Conservation (phyloP, 1,140 invertebrate genomes). For the Ericerus pela region DNA sequence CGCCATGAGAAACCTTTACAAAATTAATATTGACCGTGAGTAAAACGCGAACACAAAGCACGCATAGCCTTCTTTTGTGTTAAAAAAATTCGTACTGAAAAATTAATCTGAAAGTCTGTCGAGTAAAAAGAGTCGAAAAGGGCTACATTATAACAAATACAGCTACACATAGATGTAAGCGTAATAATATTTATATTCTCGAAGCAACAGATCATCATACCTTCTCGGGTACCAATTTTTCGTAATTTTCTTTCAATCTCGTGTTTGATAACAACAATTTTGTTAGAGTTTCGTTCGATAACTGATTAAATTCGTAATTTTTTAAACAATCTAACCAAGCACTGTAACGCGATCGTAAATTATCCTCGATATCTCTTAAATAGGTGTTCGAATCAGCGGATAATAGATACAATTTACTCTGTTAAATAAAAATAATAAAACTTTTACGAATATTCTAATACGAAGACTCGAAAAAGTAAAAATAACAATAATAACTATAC, state of each 20-base stretch:
- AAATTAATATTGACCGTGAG: too few relatives aligned
- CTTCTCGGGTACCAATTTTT: constrained; percentile 22
- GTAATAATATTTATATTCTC: not conserved
- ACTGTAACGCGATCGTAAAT: constrained; percentile 30
- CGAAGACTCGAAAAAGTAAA: not conserved
- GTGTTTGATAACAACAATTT: constrained; percentile 22
- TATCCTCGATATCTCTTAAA: constrained; percentile 30
- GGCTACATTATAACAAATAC: not conserved
- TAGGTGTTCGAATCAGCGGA: constrained; percentile 33
- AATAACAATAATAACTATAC: not conserved
- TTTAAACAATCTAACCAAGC: constrained; percentile 36
- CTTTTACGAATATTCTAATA: not conserved
- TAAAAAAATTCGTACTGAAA: too few relatives aligned
- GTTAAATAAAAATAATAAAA: constrained; percentile 14
- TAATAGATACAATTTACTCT: constrained; percentile 29
- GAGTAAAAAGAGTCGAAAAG: not conserved
- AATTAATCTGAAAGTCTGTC: not conserved
- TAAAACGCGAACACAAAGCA: too few relatives aligned
- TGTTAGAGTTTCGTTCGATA: constrained; percentile 29
- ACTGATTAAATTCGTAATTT: constrained; percentile 32
- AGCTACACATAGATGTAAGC: not conserved
- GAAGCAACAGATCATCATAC: too few relatives aligned
- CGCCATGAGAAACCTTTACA: constrained; percentile 22
- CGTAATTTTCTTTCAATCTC: constrained; percentile 23
- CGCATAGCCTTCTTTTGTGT: too few relatives aligned